These are phyloP conservation scores for Halocaridina rubra DNA, from an alignment of 2,888 invertebrate species.

Conservation along the genomic window DNA sequence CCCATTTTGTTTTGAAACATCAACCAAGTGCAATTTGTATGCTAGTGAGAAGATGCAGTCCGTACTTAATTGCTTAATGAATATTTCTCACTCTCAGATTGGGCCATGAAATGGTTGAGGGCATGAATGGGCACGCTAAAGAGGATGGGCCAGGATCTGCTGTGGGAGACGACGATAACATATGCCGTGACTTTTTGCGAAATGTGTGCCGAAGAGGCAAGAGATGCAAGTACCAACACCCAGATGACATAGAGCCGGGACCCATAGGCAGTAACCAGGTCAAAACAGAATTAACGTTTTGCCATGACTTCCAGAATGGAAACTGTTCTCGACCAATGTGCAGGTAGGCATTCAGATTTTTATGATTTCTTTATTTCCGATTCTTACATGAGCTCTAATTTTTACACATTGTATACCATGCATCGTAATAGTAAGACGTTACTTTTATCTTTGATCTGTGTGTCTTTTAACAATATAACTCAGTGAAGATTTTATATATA, in stretches of 20 bases:
- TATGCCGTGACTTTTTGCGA: constrained; percentile 74
- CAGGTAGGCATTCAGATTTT: no score
- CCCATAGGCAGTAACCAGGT: constrained; percentile 56
- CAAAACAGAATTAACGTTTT: constrained; percentile 68
- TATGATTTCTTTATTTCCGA: no score
- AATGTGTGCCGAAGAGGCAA: constrained; percentile 75
- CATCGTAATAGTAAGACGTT: no score
- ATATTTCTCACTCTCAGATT: constrained; percentile 14
- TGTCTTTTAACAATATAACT: no score
- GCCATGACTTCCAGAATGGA: constrained; percentile 78
- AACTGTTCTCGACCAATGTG: constrained; percentile 80
- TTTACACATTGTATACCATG: no score
- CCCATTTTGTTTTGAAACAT: no score
- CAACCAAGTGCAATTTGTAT: no score
- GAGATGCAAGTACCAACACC: constrained; percentile 73
- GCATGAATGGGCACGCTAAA: constrained; percentile 39
- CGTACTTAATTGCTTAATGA: no score
- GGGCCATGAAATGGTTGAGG: constrained; percentile 45
- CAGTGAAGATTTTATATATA: background rate
- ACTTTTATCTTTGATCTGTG: no score
- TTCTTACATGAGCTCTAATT: no score
- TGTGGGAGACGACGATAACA: constrained; percentile 31
- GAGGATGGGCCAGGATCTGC: constrained; percentile 26
- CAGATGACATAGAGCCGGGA: constrained; percentile 67
- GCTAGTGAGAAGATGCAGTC: no score